Base-by-base conservation (phyloP, 2,797 vertebrate genomes). In the Hypotaenidia philippensis region DNA sequence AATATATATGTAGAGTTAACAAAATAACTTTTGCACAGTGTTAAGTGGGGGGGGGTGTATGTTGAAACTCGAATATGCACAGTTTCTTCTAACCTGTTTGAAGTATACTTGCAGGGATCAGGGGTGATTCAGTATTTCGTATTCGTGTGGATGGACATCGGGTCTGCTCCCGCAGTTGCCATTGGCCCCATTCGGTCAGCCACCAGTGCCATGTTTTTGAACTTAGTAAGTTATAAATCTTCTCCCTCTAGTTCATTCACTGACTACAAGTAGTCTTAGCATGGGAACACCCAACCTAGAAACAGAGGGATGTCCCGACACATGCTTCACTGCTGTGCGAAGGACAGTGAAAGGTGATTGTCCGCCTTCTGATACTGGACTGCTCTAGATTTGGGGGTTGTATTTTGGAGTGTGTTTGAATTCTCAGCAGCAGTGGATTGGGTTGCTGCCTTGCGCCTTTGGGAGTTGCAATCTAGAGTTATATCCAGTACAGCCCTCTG, bases 51-150 rank as follows among this genome's bases (percentile, higher is more conserved):
- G 26, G 3, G 31, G 56, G 40, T 34, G 45, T 11, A 25, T 68
- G 53, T 31, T 79, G 83, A 86, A 88, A 93, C 89, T 91, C 92
- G 0, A 84, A 96, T 96, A 94, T 96, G 89, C 95, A 96, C 89
- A 95, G 76, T 93, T 95, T 94, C 94, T 97, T 96, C 92, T 96
- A 84, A 86, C 84, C 87, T 89, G 86, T 96, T 97, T 91, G 91
- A 97, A 93, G 82, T 94, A 78, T 92, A 95, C 89, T 95, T 97
- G 96, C 94, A 96, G 96, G 94, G 93, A 96, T 89, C 78, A 70
- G 94, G 90, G 94, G 96, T 93, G 93, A 94, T 94, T 95, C 96
- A 93, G 95, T 96, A 80, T 97, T 95, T 96, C 94, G 74, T 87
- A 36, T 94, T 75, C 6, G 29, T 88, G 68, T 69, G 70, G 95